These are phyloP conservation scores for Diceros bicornis DNA, from an alignment of 2,797 vertebrate genomes.

Conservation along the genomic window DNA sequence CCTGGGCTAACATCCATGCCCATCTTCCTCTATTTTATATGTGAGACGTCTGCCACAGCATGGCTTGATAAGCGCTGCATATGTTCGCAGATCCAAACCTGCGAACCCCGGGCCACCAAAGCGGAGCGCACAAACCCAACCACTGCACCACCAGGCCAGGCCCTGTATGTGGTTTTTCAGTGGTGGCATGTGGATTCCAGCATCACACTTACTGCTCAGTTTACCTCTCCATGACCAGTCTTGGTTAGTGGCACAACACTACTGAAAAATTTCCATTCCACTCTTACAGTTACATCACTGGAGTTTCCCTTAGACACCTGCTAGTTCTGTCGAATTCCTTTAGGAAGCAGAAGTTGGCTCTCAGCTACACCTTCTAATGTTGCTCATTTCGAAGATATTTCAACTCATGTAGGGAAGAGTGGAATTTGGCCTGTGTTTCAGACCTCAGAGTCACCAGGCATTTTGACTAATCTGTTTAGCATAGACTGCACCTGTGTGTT, in stretches of 20 bases:
- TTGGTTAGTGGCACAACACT: background rate
- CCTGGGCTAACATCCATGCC: too few species aligned
- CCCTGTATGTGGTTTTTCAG: background rate
- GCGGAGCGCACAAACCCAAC: too few species aligned
- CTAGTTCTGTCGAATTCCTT: background rate
- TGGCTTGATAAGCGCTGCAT: too few species aligned
- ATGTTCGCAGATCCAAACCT: too few species aligned
- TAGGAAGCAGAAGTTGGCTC: background rate
- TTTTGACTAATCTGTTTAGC: conserved; percentile 41
- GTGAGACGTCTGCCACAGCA: too few species aligned
- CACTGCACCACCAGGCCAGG: too few species aligned
- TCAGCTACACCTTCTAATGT: background rate
- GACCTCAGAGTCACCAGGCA: background rate
- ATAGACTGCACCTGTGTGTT: conserved; percentile 4
- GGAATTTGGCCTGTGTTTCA: background rate
- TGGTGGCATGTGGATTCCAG: background rate
- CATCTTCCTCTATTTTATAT: too few species aligned
- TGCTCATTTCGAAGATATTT: conserved; percentile 27
- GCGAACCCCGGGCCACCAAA: too few species aligned
- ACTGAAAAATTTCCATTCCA: background rate
- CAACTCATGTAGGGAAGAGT: background rate
- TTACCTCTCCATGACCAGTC: background rate
- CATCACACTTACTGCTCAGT: background rate
- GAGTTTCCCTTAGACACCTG: background rate
- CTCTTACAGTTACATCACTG: background rate